Evolutionary conservation across 2,113 vertebrate genomes (phyloP), one percentile per base, ranked within the genome.

Genomic region (Aleadryas rufinucha): DNA sequence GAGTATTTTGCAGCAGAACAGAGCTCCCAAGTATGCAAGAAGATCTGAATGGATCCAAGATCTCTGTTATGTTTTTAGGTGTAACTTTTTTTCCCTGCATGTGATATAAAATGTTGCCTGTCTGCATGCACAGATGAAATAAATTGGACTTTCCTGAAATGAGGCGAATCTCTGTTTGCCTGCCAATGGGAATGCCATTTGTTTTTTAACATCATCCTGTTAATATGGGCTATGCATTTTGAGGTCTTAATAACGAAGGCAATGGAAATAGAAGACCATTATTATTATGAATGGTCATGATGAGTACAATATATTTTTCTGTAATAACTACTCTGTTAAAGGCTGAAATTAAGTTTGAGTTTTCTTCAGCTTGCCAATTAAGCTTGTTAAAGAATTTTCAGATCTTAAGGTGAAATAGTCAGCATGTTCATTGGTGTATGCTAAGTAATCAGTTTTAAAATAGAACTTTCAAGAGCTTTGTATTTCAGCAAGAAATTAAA

Each of bases 31-130:
- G 4, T 69, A 28, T 23, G 20, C 26, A 56, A 19, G 31, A 64
- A 27, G 5, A 61, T 77, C 3, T 82, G 23, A 63, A 31, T 41
- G 54, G 14, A 35, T 65, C 12, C 12, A 45, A 53, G 64, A 24
- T 41, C 8, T 56, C 16, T 52, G 2, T 24, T 74, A 1, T 23
- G 10, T 45, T 75, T 76, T 52, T n/a, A 59, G 33, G 59, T 31
- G 2, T 59, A 7, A 44, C 3, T 42, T 28, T 50, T 44, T 57
- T n/a, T 0, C 9, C 6, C 14, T 50, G 3, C 5, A 8, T 69
- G 21, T 53, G 15, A 22, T 72, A 33, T 26, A 61, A 77, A 78
- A 68, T 52, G 7, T 68, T 93, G 39, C 22, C 15, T 2, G 33
- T 42, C 30, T 74, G 39, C 47, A 63, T 3, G 1, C 8, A n/a